Percentiles rank a stretch among this genome's conserved stretches.
Evolutionary conservation across 2,113 vertebrate species (phyloP).

Genomic region (Daubentonia madagascariensis): DNA sequence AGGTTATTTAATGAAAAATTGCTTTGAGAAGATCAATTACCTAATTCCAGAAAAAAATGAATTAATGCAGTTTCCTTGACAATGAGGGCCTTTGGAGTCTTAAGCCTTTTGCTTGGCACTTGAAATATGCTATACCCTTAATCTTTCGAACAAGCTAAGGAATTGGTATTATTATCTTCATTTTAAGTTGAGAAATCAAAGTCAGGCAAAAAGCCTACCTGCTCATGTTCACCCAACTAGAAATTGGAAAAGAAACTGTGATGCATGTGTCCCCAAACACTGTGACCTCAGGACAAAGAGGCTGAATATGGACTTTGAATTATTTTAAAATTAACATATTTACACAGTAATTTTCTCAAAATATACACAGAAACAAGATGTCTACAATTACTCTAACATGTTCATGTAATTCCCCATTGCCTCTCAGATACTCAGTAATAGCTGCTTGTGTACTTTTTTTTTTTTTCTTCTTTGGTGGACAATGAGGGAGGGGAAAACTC

Average conservation of each 20-base stretch:
- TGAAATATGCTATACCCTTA: neutral
- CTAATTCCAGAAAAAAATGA: neutral
- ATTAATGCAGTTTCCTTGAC: neutral
- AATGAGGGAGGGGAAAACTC: neutral
- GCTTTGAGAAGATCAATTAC: neutral
- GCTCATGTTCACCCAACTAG: neutral
- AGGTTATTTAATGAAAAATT: neutral
- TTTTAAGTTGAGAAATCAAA: constrained; percentile 2
- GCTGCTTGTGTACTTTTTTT: neutral
- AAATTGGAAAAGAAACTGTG: neutral
- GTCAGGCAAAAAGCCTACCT: neutral
- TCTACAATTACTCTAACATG: neutral
- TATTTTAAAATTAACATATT: neutral
- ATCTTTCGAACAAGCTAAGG: neutral
- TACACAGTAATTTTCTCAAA: neutral
- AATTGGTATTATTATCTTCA: neutral
- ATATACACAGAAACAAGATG: neutral
- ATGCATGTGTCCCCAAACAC: neutral
- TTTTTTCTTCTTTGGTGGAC: neutral
- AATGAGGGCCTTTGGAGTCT: neutral
- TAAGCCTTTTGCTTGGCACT: neutral
- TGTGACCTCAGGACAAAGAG: neutral
- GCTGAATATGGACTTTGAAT: neutral
- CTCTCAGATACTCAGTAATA: neutral
- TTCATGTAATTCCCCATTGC: neutral